Evolutionary conservation across 2,888 invertebrate genomes (phyloP).

Genomic region (Sminthurinus aureus): DNA sequence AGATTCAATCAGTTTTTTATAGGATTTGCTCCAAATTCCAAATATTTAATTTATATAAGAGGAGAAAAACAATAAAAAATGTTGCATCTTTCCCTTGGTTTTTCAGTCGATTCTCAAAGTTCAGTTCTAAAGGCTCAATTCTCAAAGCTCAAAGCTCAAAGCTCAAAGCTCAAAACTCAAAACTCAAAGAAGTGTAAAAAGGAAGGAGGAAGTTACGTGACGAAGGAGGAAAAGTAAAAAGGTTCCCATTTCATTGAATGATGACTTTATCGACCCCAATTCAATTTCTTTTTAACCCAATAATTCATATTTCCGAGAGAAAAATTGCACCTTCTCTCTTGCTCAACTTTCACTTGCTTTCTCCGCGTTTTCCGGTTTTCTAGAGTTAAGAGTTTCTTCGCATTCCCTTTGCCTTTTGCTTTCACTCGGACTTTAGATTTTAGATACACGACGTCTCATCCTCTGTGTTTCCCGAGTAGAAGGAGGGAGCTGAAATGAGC

Average conservation of each 20-base stretch:
- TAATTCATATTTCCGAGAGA: conserved; percentile 45
- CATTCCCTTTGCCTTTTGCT: not conserved
- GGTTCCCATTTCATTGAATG: conserved; percentile 42
- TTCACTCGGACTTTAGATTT: too few species aligned
- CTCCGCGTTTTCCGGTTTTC: not conserved
- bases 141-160: too few species aligned
- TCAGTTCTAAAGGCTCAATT: not conserved
- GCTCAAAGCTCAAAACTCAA: too few species aligned
- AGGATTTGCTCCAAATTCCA: too few species aligned
- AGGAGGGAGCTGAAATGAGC: not conserved
- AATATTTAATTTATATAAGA: too few species aligned
- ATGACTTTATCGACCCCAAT: conserved; percentile 48
- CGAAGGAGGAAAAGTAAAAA: conserved; percentile 8
- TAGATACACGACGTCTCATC: not conserved
- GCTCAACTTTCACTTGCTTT: not conserved
- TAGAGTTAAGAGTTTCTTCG: not conserved
- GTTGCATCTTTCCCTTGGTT: not conserved
- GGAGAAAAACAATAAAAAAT: not conserved
- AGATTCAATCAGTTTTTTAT: too few species aligned
- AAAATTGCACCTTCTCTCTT: conserved; percentile 20
- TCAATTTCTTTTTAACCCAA: conserved; percentile 45
- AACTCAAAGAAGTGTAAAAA: not conserved
- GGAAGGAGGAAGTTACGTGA: not conserved
- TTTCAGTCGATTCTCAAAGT: not conserved
- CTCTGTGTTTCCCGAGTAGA: not conserved